Base-by-base conservation (phyloP, 2,113 vertebrate species). In the Turdus rufiventris region DNA sequence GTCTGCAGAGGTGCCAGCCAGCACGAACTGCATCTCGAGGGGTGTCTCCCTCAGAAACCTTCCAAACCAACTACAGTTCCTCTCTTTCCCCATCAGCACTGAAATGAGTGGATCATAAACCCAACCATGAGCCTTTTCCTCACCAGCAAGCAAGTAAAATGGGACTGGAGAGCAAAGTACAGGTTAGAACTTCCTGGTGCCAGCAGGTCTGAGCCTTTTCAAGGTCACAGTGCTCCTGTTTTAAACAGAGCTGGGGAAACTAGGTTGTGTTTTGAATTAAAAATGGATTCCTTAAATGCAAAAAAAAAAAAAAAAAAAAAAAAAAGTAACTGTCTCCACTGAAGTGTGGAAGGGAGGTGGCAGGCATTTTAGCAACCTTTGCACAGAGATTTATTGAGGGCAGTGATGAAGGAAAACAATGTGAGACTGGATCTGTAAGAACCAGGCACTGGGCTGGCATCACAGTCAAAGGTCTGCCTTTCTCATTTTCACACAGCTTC, bases 381-480 rank as follows among this genome's bases (percentile, higher is more conserved):
- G 73, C 0, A 0, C 68, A 60, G 36, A 38, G 84, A 88, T 96
- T 86, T 82, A 92, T 89, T 85, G 78, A 93, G 84, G 68, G 50
- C 47, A 79, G 61, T 11, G 57, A 68, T 70, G 65, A 51, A 61
- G 68, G 33, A 53, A 88, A 93, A 89, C 67, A 85, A 53, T 20
- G 62, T 53, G 80, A 89, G 50, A 34, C 48, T 53, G 71, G 79
- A 76, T 90, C 54, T 85, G 79, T 78, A 91, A 89, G 85, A 81
- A 85, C 60, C 56, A 83, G 66, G 75, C 66, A 84, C 34, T 0
- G 2, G 66, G 58, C 66, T 95, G 45, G 47, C 78, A 95, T 91
- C 67, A 73, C 72, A 94, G 91, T 50, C 81, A 95, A 95, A 96
- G 87, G 80, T 94, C 90, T 93, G 61, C 80, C 85, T 95, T 77